Percentiles rank a stretch among this genome's conserved stretches.
Evolutionary conservation across 2,797 vertebrate species (phyloP).

Genomic region (Numenius phaeopus): DNA sequence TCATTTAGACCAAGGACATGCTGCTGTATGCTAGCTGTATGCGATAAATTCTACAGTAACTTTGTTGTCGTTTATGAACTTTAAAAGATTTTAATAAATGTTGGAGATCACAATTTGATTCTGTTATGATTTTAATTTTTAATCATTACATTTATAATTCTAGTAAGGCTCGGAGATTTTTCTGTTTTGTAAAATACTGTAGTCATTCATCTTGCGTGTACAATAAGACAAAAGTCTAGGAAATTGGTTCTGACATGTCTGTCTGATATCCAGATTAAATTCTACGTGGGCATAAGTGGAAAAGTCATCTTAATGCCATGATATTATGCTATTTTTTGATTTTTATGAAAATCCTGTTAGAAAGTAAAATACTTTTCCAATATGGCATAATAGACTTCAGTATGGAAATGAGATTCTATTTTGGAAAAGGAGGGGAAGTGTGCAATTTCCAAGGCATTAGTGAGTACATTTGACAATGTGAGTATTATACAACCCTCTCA

Average conservation of each 20-base stretch:
- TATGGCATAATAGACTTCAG: constrained; percentile 75
- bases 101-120: constrained; percentile 83
- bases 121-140: constrained; percentile 82
- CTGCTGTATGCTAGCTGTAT: constrained; percentile 83
- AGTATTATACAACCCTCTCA: constrained; percentile 75
- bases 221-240: constrained; percentile 55
- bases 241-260: constrained; percentile 62
- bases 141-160: constrained; percentile 65
- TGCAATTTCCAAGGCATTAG: constrained; percentile 74
- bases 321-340: constrained; percentile 62
- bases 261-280: constrained; percentile 54
- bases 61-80: constrained; percentile 89
- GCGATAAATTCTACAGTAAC: constrained; percentile 85
- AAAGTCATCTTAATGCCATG: constrained; percentile 62
- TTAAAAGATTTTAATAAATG: constrained; percentile 88
- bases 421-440: constrained; percentile 66
- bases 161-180: constrained; percentile 56
- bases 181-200: constrained; percentile 76
- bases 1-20: constrained; percentile 84
- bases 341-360: constrained; percentile 59
- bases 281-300: constrained; percentile 45
- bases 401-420: constrained; percentile 71
- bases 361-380: constrained; percentile 61
- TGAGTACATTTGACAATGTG: constrained; percentile 73
- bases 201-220: constrained; percentile 67